Base-by-base conservation (phyloP, 2,113 vertebrate genomes). In the Melanocharis versteri region DNA sequence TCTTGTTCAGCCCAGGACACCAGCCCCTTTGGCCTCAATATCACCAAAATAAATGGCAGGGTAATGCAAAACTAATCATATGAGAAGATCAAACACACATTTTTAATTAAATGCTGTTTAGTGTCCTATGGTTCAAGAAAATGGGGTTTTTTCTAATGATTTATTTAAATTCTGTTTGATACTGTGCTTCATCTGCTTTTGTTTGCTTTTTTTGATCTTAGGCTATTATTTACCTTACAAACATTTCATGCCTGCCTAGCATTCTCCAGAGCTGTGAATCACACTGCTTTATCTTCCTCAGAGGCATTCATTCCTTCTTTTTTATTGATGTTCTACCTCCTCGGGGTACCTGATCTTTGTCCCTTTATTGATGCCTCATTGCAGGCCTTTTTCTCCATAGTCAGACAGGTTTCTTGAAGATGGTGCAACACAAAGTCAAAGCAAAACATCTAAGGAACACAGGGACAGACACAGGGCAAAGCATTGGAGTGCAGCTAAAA, bases 181-280 rank as follows among this genome's bases (percentile, higher is more conserved):
- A 87, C 60, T 81, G 51, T 76, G 48, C 30, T 90, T 93, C 56
- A 75, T 84, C 69, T 57, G 33, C 27, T 90, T 93, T 91, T 85
- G 51, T 90, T 93, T 96, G 50, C 13, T 71, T 72, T 94, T 94
- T 93, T 77, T 93, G 42, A 94, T 92, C 88, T 77, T 60, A 42
- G 56, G 42, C 26, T 60, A 82, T 93, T 96, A 94, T 94, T 96
- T 96, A 95, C 72, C 72, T 90, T 69, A 68, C 76, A 93, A 92
- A 94, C 40, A 79, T 45, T 90, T 84, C 72, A 75, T 89, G 76
- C 40, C 88, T 87, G 65, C 54, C 77, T 83, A 27, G 69, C 61
- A 84, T 84, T 94, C 93, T 92, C 69, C 65, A 94, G 68, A 93
- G 83, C 72, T 81, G 71, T 81, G 90, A 87, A 66, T 83, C 76